phyloP scores from a whole-genome alignment of 2,113 vertebrate genomes.

The Eptesicus fuscus region DNA sequence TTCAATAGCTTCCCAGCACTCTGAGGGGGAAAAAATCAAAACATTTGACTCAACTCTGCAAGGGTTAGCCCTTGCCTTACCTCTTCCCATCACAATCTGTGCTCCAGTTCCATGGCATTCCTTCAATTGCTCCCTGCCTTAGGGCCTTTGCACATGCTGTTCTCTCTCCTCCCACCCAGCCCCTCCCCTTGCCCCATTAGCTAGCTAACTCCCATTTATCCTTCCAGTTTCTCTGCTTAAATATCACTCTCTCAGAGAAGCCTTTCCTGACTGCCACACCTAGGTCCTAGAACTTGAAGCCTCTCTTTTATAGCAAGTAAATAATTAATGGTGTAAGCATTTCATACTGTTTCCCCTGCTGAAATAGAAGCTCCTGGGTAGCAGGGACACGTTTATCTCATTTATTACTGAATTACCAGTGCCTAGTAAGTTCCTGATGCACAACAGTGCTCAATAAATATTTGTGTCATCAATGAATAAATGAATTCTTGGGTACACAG shows the following conservation, averaged over 20 bases:
- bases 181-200: not conserved
- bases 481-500: not conserved
- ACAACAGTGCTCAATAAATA: not conserved
- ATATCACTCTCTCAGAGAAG: not conserved
- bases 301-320: not conserved
- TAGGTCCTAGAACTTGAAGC: not conserved
- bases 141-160: not conserved
- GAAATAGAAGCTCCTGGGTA: not conserved
- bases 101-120: not conserved
- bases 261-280: not conserved
- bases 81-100: not conserved
- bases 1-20: not conserved
- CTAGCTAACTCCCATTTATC: not conserved
- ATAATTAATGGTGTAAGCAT: not conserved
- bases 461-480: not conserved
- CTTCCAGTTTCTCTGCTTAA: not conserved
- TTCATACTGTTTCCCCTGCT: not conserved
- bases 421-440: not conserved
- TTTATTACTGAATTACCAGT: not conserved
- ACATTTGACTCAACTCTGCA: not conserved
- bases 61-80: not conserved
- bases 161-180: not conserved
- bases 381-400: not conserved
- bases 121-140: not conserved
- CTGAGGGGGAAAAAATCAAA: constrained; percentile 11